A percentile compares a stretch with the other conserved stretches of the same genome.
Conservation (phyloP, 2,797 vertebrate genomes). For the Mus spretus region DNA sequence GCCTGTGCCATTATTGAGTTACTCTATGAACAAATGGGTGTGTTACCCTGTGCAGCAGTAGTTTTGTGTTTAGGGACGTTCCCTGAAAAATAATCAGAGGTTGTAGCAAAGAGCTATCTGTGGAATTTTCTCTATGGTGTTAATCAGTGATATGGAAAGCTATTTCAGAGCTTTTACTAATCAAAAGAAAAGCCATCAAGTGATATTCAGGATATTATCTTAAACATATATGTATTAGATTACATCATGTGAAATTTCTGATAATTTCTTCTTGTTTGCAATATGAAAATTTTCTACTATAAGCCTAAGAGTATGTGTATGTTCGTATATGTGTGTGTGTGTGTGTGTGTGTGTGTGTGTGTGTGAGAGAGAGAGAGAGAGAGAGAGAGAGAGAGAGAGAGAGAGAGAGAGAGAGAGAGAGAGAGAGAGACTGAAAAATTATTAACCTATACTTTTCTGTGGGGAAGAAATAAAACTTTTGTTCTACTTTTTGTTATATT, state of each 20-base stretch:
- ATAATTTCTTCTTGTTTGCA: conserved; percentile 30
- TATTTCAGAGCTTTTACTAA: conserved; percentile 15
- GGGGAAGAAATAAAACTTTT: conserved; percentile 34
- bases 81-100: conserved; percentile 22
- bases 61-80: conserved; percentile 19
- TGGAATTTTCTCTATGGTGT: not conserved
- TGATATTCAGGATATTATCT: conserved; percentile 15
- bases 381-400: not conserved
- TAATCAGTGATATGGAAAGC: not conserved
- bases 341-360: not conserved
- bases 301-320: not conserved
- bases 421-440: conserved; percentile 34
- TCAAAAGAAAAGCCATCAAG: conserved; percentile 67
- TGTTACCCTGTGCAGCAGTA: not conserved
- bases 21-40: not conserved
- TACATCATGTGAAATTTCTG: not conserved
- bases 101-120: conserved; percentile 23
- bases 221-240: not conserved
- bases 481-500: not conserved
- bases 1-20: not conserved
- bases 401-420: not conserved
- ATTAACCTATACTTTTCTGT: conserved; percentile 3
- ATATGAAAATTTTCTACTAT: conserved; percentile 11
- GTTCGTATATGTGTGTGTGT: not conserved
- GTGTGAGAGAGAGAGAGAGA: not conserved